phyloP scores from a whole-genome alignment of 2,113 vertebrate genomes.

The Anhinga anhinga region DNA sequence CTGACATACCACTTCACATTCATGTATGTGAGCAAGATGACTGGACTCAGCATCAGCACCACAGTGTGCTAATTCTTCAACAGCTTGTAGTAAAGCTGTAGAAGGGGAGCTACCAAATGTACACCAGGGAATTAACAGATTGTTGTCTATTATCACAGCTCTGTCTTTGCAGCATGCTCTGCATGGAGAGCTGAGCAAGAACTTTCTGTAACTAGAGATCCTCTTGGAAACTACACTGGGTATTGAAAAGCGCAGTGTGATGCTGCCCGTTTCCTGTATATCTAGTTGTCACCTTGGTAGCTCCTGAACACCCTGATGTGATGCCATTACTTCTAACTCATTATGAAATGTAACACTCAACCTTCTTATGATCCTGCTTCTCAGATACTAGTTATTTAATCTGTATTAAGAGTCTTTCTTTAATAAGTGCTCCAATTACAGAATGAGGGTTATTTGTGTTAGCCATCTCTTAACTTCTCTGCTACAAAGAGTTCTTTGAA shows the following conservation, averaged over 20 bases:
- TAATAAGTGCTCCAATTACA: not conserved
- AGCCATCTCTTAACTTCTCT: not conserved
- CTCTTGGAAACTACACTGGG: not conserved
- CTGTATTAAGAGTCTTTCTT: not conserved
- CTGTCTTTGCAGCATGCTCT: not conserved
- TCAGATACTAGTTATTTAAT: not conserved
- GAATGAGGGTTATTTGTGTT: not conserved
- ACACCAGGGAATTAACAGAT: not conserved
- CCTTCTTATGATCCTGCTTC: not conserved
- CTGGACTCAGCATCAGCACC: not conserved
- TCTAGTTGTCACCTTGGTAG: not conserved
- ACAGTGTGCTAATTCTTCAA: not conserved
- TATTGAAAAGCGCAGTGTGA: not conserved
- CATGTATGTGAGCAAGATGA: not conserved
- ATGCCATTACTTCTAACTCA: not conserved
- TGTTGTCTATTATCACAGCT: not conserved
- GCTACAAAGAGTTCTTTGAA: not conserved
- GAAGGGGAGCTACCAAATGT: not conserved
- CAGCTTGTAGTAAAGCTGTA: not conserved
- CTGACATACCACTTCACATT: not conserved
- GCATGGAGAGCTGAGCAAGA: not conserved
- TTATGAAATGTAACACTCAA: not conserved
- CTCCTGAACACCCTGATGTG: accelerated
- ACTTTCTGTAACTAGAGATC: not conserved
- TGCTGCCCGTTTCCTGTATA: not conserved